Percentiles rank a stretch among this genome's conserved stretches.
phyloP scores from a whole-genome alignment of 2,888 invertebrate species.

The Phaonia tiefii region DNA sequence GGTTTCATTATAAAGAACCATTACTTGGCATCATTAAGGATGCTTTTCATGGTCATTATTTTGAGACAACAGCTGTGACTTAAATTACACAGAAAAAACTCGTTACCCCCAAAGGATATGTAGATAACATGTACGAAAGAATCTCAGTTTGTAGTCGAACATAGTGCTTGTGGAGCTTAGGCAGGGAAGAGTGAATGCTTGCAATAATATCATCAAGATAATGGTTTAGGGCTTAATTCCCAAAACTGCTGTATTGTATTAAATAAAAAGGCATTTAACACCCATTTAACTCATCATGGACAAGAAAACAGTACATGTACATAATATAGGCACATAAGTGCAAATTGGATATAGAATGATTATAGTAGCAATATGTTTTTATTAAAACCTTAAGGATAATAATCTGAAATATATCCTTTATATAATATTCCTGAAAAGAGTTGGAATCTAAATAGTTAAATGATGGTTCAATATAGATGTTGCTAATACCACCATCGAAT shows the following conservation, averaged over 20 bases:
- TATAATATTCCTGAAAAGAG: no score
- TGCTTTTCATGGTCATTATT: conserved; percentile 81
- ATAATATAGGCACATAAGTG: no score
- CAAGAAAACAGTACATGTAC: background rate
- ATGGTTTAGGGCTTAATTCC: no score
- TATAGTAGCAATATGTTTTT: background rate
- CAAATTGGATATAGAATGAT: background rate
- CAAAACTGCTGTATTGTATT: conserved; percentile 25
- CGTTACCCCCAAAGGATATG: conserved; percentile 30
- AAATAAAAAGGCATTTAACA: conserved; percentile 48
- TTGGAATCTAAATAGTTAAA: no score
- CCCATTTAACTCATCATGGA: conserved; percentile 57
- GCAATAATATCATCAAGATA: no score
- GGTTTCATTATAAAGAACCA: conserved; percentile 69
- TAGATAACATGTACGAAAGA: no score
- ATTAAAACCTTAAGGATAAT: background rate
- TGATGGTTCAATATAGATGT: no score
- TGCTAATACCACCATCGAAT: no score
- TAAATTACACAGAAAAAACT: conserved; percentile 46
- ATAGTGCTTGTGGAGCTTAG: no score
- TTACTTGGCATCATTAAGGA: conserved; percentile 80
- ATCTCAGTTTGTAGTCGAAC: no score
- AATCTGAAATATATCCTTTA: no score
- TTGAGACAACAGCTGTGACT: conserved; percentile 79
- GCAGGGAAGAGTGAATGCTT: no score